phyloP scores from a whole-genome alignment of 2,888 invertebrate genomes.

The Plagodis dolabraria region DNA sequence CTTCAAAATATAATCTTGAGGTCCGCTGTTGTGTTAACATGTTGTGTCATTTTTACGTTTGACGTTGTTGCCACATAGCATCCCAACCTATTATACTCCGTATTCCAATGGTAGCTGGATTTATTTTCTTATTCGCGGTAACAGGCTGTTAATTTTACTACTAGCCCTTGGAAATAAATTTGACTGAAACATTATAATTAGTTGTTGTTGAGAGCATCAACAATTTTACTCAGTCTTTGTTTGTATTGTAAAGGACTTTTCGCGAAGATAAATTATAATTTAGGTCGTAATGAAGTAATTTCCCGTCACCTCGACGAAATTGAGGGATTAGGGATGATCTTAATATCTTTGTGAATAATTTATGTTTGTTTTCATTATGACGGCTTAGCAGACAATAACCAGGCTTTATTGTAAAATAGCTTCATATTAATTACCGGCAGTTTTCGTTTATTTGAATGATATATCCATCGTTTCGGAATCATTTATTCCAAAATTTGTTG shows the following conservation, averaged over 20 bases:
- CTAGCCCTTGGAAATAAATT: background rate
- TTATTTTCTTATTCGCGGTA: no score
- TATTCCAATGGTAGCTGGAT: no score
- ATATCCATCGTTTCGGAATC: no score
- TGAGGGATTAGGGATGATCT: slow-evolving; percentile 40
- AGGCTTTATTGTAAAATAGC: background rate
- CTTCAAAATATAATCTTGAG: no score
- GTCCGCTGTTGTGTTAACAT: no score
- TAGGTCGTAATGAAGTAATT: slow-evolving; percentile 45
- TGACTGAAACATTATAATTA: slow-evolving; percentile 1
- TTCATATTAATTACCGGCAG: no score
- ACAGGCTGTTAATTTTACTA: no score
- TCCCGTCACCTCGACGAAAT: slow-evolving; percentile 41
- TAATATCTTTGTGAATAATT: slow-evolving; percentile 32
- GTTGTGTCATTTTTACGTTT: no score
- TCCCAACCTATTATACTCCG: no score
- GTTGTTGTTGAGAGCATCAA: slow-evolving; percentile 5
- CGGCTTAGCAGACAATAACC: slow-evolving; percentile 7
- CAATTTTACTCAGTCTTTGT: slow-evolving; percentile 5
- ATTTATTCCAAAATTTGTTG: no score
- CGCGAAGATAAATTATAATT: slow-evolving; percentile 44
- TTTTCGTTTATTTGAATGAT: no score
- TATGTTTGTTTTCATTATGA: slow-evolving; percentile 25
- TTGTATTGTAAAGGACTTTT: slow-evolving; percentile 29
- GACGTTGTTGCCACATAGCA: no score